Percentiles rank a stretch among this genome's conserved stretches.
phyloP scores from a whole-genome alignment of 2,113 vertebrate genomes.

The Etia nguti region DNA sequence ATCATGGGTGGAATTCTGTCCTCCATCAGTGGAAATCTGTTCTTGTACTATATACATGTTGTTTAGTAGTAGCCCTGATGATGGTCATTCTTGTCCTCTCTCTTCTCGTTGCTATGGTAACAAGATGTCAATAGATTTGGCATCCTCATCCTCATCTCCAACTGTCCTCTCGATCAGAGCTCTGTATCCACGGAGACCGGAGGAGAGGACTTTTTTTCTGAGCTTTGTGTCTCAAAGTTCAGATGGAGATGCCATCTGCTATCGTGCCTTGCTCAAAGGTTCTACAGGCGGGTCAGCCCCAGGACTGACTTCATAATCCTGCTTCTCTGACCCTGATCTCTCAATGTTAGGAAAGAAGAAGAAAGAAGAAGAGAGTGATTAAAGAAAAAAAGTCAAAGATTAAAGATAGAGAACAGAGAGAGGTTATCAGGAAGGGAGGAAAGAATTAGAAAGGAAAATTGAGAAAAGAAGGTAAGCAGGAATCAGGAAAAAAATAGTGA shows the following conservation, averaged over 20 bases:
- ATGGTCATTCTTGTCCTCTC: conserved; percentile 3
- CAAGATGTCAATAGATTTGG: conserved; percentile 43
- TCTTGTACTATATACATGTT: neutral
- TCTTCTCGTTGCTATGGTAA: conserved; percentile 26
- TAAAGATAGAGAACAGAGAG: neutral
- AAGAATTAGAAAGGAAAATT: neutral
- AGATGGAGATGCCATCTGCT: neutral
- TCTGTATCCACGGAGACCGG: conserved; percentile 29
- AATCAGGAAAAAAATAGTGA: neutral
- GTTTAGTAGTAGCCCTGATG: neutral
- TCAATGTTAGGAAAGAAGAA: too few relatives aligned
- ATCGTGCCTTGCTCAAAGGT: conserved; percentile 23
- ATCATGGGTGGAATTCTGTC: neutral
- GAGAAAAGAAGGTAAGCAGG: neutral
- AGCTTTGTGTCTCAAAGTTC: neutral
- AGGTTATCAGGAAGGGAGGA: neutral
- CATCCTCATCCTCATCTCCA: conserved; percentile 27
- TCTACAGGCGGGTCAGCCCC: neutral
- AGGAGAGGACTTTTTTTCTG: neutral
- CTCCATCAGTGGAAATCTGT: neutral
- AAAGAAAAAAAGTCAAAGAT: neutral
- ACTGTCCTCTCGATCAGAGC: conserved; percentile 33
- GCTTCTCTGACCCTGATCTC: neutral
- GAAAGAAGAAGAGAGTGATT: neutral
- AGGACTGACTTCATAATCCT: neutral